Evolutionary conservation across 2,888 invertebrate genomes (phyloP).

Genomic region (Gymnocheta viridis): DNA sequence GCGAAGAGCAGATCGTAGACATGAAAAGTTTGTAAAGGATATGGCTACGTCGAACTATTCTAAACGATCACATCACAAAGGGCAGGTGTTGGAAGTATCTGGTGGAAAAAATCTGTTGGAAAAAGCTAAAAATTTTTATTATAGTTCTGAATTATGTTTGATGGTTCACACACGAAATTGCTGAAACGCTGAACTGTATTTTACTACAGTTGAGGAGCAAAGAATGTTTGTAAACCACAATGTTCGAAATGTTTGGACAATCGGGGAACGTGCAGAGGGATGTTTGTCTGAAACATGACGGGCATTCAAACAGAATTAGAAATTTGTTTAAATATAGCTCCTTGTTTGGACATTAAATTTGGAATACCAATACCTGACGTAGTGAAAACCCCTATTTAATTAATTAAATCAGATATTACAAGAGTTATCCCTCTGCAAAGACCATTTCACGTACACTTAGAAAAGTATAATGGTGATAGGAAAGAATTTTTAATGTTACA

Average conservation of each 20-base stretch:
- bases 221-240: neutral
- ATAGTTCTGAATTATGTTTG: neutral
- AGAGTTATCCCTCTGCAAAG: too few relatives aligned
- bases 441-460: too few relatives aligned
- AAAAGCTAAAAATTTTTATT: neutral
- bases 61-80: neutral
- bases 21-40: slow-evolving; percentile 17
- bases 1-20: neutral
- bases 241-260: too few relatives aligned
- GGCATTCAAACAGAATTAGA: neutral
- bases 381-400: too few relatives aligned
- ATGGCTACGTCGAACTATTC: neutral
- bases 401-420: too few relatives aligned
- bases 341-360: too few relatives aligned
- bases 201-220: slow-evolving; percentile 11
- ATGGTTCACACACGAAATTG: neutral
- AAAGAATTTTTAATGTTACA: too few relatives aligned
- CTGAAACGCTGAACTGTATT: neutral
- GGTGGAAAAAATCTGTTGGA: neutral
- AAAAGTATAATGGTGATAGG: too few relatives aligned
- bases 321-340: too few relatives aligned
- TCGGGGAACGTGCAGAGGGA: too few relatives aligned
- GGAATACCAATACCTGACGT: too few relatives aligned
- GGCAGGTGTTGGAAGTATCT: neutral
- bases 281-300: neutral